Conservation (phyloP, 1,140 invertebrate genomes). For the Drosophila sulfurigaster region DNA sequence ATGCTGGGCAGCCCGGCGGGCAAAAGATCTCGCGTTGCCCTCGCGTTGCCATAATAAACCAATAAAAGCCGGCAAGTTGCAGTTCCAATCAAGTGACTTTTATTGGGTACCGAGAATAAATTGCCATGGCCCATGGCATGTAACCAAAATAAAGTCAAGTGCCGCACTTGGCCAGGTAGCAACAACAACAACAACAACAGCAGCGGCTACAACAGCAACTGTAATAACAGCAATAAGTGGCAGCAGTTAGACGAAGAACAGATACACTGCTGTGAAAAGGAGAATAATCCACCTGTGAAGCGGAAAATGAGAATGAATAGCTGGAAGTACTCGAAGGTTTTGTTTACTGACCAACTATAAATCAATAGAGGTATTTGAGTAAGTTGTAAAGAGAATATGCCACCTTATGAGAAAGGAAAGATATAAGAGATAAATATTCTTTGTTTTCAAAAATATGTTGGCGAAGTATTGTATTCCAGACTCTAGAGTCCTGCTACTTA, state of each 20-base stretch:
- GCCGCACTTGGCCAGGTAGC: slow-evolving; percentile 46
- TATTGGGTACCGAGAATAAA: slow-evolving; percentile 71
- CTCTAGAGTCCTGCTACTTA: too few species aligned
- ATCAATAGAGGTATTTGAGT: too few species aligned
- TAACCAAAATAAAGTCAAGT: slow-evolving; percentile 75
- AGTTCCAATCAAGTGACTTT: slow-evolving; percentile 82
- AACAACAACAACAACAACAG: slow-evolving; percentile 37
- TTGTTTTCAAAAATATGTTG: too few species aligned
- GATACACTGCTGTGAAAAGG: not conserved
- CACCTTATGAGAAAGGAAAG: too few species aligned
- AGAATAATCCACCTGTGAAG: not conserved
- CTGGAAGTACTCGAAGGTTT: too few species aligned
- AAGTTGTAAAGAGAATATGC: too few species aligned
- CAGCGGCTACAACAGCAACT: slow-evolving; percentile 25
- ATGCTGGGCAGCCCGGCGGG: slow-evolving; percentile 15
- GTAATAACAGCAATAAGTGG: slow-evolving; percentile 9
- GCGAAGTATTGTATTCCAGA: too few species aligned
- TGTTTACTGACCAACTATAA: too few species aligned
- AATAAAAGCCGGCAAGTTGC: slow-evolving; percentile 76
- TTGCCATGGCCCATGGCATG: slow-evolving; percentile 70
- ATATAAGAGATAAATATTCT: too few species aligned
- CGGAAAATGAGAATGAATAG: too few species aligned
- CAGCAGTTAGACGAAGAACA: not conserved
- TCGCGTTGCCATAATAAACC: slow-evolving; percentile 75
- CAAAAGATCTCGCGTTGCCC: slow-evolving; percentile 16